Evolutionary conservation across 2,113 vertebrate genomes (phyloP), one percentile per base, ranked within the genome.

Genomic region (Megaceryle maxima): DNA sequence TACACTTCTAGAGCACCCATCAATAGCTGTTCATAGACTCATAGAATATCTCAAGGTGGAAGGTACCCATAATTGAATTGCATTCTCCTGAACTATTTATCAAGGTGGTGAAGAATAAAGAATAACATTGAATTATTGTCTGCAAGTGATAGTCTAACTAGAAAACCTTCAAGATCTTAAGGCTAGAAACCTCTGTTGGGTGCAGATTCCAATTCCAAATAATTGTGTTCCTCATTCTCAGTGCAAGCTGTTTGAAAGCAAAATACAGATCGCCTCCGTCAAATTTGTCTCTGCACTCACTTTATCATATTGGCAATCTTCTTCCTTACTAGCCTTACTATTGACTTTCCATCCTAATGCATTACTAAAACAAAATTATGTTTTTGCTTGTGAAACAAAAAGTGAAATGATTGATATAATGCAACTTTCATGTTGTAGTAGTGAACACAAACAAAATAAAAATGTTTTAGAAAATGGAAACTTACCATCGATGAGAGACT

Each of bases 241-340:
- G 59, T 31, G 37, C 28, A 79, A 83, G 46, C 37, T 84, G 17
- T 35, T 60, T 91, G 75, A 94, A 92, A 92, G 25, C 28, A 96
- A 96, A 97, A 87, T 95, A 93, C 77, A 85, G 91, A 91, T 96
- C 74, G 83, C 77, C 53, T 88, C 83, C 83, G 89, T 92, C 93
- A 93, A 94, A 82, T 85, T 68, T 72, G 16, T 60, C 72, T 73
- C 62, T 55, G 55, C 37, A 57, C 16, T 37, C 62, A 72, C 33
- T 94, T 64, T 48, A 86, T 97, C 93, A 97, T n/a, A 66, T 20
- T 83, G 78, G 51, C 83, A 85, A 70, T 79, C 73, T 96, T 83
- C 78, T 90, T 94, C 80, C 76, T 95, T 85, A 80, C 50, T 81
- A 84, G 94, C 80, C 76, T 95, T 85, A 80, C 50, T 81, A 84